Base-by-base conservation (phyloP, 2,888 invertebrate genomes). In the Empis stercorea region DNA sequence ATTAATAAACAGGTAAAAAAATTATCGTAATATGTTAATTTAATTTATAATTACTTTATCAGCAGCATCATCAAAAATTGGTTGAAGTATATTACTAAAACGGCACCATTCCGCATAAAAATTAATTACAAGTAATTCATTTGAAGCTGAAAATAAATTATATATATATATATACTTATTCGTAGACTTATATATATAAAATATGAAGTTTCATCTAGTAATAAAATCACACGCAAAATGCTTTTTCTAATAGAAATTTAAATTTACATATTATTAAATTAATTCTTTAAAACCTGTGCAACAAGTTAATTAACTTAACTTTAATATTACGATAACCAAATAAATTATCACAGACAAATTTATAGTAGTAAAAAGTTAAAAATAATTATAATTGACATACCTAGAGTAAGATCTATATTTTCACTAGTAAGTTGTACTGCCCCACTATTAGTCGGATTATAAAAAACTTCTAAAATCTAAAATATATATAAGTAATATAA, bases 81-180 rank as follows among this genome's bases (percentile, higher is more conserved):
- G 99, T 68, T 88, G 87, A 63, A 99, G 73, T 73, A 94, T 80
- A 68, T 92, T 96, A 73, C 97, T 97, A 74, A 97, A 99, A 61
- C 91, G 83, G 73, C 99, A 99, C 99, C 99, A 99, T 65, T 99
- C 96, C 30, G 99, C 99, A 73, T 97, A 99, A 72, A 99, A 99
- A 73, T 99, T 99, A 52, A 99, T 81, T 71, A 99, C 88, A 52
- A 97, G 95, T 70, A 99, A 73, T 75, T 99, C 96, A 77, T 94
- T 91, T 51, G 86, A 83, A 52, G 87, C 95, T 94, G 76, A 54
- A 84, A 82, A 57, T 50, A 52, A 48, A 30, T 47, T 23, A 32
- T 37, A 42, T n/a, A 27, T 11, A 43, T 30, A 32, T n/a, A 2
- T 32, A 11, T 4, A 20, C 20, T 20, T n/a, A n/a, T n/a, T n/a